Percentiles rank a stretch among this genome's conserved stretches.
Evolutionary conservation across 2,888 invertebrate genomes (phyloP).

Genomic region (Drosophila rellima): DNA sequence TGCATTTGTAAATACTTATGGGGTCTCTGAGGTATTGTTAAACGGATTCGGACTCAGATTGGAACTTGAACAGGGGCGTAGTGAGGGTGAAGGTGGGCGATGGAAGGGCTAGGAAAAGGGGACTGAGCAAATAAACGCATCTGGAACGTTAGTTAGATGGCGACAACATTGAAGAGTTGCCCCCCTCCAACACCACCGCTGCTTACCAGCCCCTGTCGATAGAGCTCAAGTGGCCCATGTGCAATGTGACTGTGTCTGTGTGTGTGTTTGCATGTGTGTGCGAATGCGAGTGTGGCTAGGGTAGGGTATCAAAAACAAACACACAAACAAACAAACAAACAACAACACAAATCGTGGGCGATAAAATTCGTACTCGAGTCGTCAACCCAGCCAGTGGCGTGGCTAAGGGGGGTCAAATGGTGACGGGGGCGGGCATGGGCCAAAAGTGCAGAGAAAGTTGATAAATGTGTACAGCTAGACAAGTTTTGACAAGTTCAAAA

Average conservation of each 20-base stretch:
- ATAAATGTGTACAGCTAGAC: background rate
- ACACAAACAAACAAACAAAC: slow-evolving; percentile 62
- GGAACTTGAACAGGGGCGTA: background rate
- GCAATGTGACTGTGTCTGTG: slow-evolving; percentile 21
- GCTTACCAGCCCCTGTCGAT: slow-evolving; percentile 2
- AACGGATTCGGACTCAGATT: slow-evolving; percentile 7
- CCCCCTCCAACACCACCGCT: background rate
- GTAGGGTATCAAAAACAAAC: slow-evolving; percentile 71
- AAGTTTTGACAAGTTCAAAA: no score
- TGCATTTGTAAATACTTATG: slow-evolving; percentile 13
- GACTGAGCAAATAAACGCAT: slow-evolving; percentile 26
- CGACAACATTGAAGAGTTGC: slow-evolving; percentile 39
- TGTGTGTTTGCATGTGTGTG: slow-evolving; percentile 39
- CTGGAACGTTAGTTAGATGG: slow-evolving; percentile 53
- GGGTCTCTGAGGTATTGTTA: slow-evolving; percentile 15
- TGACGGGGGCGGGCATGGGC: background rate
- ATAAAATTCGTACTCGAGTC: slow-evolving; percentile 68
- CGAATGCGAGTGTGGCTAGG: slow-evolving; percentile 45
- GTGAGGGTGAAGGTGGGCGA: background rate
- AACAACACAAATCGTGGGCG: slow-evolving; percentile 72
- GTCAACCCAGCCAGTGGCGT: slow-evolving; percentile 40
- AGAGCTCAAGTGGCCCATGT: slow-evolving; percentile 52
- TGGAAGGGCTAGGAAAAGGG: background rate
- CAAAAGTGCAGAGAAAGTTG: background rate
- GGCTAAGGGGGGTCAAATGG: no score